Conservation (phyloP, 2,888 invertebrate genomes). For the Caradrina clavipalpis region DNA sequence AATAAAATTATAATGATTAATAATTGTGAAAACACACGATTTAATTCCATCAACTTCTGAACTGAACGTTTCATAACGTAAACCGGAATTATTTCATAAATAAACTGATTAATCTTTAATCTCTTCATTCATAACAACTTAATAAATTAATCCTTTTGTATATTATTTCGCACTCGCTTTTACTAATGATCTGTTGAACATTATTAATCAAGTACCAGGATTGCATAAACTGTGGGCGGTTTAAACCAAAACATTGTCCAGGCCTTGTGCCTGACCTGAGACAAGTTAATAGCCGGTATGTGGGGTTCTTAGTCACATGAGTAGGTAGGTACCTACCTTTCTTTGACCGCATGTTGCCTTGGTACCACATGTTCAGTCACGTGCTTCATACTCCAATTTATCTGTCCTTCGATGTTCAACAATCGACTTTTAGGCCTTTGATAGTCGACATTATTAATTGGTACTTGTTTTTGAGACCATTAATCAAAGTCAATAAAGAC, state of each 20-base stretch:
- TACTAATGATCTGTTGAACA: slow-evolving; percentile 10
- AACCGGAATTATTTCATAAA: neutral
- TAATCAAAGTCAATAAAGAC: slow-evolving; percentile 5
- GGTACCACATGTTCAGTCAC: slow-evolving; percentile 25
- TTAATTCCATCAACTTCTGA: no score
- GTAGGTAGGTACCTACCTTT: slow-evolving; percentile 25
- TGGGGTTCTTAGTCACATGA: slow-evolving; percentile 20
- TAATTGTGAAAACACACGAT: no score
- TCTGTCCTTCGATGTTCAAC: slow-evolving; percentile 37
- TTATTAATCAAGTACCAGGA: slow-evolving; percentile 19
- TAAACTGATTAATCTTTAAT: neutral
- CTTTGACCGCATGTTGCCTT: slow-evolving; percentile 45
- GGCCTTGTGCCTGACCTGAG: slow-evolving; percentile 31
- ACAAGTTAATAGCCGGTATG: slow-evolving; percentile 11
- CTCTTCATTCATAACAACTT: neutral
- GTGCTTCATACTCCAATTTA: slow-evolving; percentile 23
- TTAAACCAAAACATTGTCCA: slow-evolving; percentile 2
- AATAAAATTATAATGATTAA: no score
- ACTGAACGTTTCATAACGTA: no score
- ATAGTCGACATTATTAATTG: slow-evolving; percentile 1
- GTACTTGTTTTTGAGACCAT: neutral
- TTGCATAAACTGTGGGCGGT: slow-evolving; percentile 5
- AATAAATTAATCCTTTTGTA: neutral
- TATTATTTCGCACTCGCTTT: neutral
- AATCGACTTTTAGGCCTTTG: slow-evolving; percentile 27